phyloP scores from a whole-genome alignment of 2,888 invertebrate species.

The Plebejus anna region DNA sequence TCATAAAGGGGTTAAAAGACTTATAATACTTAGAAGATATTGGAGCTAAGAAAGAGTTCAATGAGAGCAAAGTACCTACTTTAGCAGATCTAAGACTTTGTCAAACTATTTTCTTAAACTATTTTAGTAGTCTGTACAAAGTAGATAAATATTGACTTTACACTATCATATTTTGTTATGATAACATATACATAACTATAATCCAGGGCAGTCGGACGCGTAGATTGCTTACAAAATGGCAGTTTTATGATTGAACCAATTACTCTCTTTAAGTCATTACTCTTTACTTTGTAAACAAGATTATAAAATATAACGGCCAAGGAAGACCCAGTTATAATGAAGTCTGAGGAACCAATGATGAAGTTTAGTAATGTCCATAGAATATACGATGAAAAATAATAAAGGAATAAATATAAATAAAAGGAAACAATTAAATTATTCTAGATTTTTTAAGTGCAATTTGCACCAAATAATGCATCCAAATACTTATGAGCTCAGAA shows the following conservation, averaged over 20 bases:
- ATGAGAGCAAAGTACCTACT: not conserved
- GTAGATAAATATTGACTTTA: slow-evolving; percentile 1
- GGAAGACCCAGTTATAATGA: too few relatives aligned
- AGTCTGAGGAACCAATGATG: too few relatives aligned
- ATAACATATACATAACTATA: not conserved
- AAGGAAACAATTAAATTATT: too few relatives aligned
- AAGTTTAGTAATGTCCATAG: too few relatives aligned
- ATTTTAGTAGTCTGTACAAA: not conserved
- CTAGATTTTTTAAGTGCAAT: too few relatives aligned
- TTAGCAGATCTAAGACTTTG: not conserved
- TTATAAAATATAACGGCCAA: not conserved
- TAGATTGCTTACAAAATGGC: slow-evolving; percentile 6
- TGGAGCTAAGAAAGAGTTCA: not conserved
- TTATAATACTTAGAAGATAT: not conserved
- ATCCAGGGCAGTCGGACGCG: slow-evolving; percentile 5
- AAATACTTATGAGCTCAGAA: too few relatives aligned
- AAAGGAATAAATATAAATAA: too few relatives aligned
- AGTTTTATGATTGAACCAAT: not conserved
- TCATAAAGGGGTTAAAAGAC: too few relatives aligned
- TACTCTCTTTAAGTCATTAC: slow-evolving; percentile 6
- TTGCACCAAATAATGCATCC: too few relatives aligned
- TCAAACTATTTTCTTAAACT: not conserved
- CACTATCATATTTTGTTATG: not conserved
- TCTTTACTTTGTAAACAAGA: slow-evolving; percentile 1
- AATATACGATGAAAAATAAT: too few relatives aligned